Evolutionary conservation across 2,113 vertebrate genomes (phyloP).

Genomic region (Elanus axillaris): DNA sequence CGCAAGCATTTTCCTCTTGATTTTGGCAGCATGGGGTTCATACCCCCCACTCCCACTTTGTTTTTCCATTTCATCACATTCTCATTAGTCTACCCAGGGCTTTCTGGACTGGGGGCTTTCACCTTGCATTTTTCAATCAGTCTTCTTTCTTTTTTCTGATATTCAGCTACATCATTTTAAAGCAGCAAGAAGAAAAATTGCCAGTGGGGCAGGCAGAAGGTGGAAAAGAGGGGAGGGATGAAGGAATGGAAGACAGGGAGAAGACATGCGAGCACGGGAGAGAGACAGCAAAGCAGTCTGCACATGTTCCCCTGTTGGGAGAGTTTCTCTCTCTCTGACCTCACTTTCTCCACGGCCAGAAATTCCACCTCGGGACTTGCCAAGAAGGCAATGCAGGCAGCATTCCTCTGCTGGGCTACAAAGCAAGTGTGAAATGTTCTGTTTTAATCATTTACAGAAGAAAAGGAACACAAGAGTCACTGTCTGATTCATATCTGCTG

Average conservation of each 20-base stretch:
- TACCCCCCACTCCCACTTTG: neutral
- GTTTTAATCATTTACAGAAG: constrained; percentile 46
- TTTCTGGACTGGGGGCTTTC: neutral
- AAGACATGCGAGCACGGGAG: neutral
- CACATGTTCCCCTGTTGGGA: neutral
- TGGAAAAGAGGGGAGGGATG: neutral
- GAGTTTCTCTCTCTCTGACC: constrained; percentile 27
- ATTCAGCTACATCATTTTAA: neutral
- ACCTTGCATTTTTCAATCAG: neutral
- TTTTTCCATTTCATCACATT: neutral
- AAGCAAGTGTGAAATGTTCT: constrained; percentile 50
- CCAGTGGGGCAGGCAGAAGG: neutral
- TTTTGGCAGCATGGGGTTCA: neutral
- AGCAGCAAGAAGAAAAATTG: neutral
- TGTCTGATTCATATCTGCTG: constrained; percentile 24
- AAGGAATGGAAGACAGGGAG: neutral
- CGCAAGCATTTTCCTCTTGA: neutral
- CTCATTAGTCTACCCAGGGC: neutral
- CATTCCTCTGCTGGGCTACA: constrained; percentile 17
- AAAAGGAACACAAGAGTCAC: constrained; percentile 31
- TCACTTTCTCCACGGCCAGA: constrained; percentile 53
- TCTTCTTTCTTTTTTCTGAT: neutral
- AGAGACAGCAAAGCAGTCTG: neutral
- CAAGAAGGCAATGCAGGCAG: neutral
- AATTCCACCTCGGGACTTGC: constrained; percentile 14